A percentile compares a stretch with the other conserved stretches of the same genome.
These are phyloP conservation scores for Synanthedon tipuliformis DNA, from an alignment of 2,888 invertebrate species.

Conservation along the genomic window DNA sequence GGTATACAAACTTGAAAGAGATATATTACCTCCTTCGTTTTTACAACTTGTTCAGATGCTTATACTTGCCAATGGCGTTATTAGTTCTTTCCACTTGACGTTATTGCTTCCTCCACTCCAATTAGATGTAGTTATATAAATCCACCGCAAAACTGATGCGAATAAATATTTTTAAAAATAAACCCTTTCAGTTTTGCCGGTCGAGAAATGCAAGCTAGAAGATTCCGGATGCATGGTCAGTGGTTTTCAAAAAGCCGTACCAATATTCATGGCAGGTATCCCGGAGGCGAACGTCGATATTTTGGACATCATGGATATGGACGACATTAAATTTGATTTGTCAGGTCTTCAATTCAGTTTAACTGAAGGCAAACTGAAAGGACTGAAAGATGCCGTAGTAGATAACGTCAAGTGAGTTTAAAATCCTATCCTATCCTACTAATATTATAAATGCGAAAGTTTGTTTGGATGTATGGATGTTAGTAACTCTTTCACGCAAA, in stretches of 20 bases:
- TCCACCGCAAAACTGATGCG: background rate
- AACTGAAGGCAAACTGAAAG: slow-evolving; percentile 23
- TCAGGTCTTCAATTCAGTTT: slow-evolving; percentile 29
- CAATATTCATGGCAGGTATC: slow-evolving; percentile 23
- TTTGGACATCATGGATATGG: slow-evolving; percentile 26
- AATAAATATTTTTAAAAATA: no score
- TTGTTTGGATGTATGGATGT: no score
- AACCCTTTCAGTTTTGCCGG: slow-evolving; percentile 23
- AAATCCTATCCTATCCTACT: no score
- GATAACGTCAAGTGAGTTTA: slow-evolving; percentile 28
- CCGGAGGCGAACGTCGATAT: slow-evolving; percentile 25
- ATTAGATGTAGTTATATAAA: no score
- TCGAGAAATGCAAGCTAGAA: slow-evolving; percentile 28
- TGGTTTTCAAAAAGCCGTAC: slow-evolving; percentile 23
- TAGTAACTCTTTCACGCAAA: no score
- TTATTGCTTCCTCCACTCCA: no score
- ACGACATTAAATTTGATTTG: slow-evolving; percentile 25
- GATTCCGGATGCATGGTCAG: slow-evolving; percentile 23
- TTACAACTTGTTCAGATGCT: no score
- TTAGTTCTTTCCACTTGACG: no score
- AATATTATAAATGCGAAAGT: no score
- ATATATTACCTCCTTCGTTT: no score
- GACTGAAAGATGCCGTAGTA: slow-evolving; percentile 18
- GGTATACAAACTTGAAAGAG: no score
- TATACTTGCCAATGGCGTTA: no score